Base-by-base conservation (phyloP, 2,113 vertebrate genomes). In the Himantopus leucocephalus region DNA sequence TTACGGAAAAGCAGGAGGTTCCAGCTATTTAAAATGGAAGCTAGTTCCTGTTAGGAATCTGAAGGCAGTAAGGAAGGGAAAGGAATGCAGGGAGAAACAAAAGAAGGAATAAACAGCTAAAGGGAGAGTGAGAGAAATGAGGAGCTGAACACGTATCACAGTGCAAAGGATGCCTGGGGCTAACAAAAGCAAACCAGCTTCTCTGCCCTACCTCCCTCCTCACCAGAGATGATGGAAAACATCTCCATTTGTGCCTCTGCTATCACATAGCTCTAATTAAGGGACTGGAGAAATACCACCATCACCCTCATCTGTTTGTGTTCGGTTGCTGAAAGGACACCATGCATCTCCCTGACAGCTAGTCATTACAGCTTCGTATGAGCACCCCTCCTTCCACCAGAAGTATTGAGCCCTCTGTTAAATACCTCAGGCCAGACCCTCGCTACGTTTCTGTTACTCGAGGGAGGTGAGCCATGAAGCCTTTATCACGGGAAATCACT, bases 261-360 rank as follows among this genome's bases (percentile, higher is more conserved):
- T 93, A 92, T 83, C 97, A 79, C 91, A 92, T 55, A 93, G 95
- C 87, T 95, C 98, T 98, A 98, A 98, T 98, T 98, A 99, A 98
- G 96, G 94, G 95, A 90, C 97, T 97, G 97, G 92, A 97, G 97
- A 98, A 98, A 98, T 97, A 97, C 95, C 97, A 96, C 89, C 8
- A 5, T 97, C 96, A 92, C 92, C 94, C 96, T 96, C 87, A 97
- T 98, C 97, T 97, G 91, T 98, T 97, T 98, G 94, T 96, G 97
- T 95, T 97, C 96, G 53, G 67, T 16, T 66, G 78, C 96, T 96
- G 92, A 98, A 98, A 98, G 98, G 97, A 98, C 97, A 97, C 96
- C 96, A 97, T 97, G 97, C 91, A 97, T 98, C 98, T 98, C 96
- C 78, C 95, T 98, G 98, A 98, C 98, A 98, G 98, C 90, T 98